Evolutionary conservation across 2,888 invertebrate genomes (phyloP), one percentile per base, ranked within the genome.

Genomic region (Epistrophe eligans): DNA sequence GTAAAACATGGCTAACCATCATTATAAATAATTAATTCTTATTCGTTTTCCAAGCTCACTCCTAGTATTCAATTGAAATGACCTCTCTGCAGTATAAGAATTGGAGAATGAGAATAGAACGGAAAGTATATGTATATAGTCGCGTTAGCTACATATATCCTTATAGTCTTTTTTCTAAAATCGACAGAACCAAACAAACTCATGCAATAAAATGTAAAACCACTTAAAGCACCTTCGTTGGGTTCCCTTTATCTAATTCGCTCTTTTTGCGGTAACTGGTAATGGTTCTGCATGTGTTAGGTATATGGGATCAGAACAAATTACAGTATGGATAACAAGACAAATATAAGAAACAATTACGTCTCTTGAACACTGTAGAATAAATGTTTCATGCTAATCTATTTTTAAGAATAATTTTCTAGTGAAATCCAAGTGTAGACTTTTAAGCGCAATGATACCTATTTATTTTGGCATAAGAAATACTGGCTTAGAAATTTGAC

Each of bases 21-120:
- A 67, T 76, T 76, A 45, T 85, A 73, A 79, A 87, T 83, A 76
- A 83, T 83, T 87, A 76, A 82, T 83, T 72, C 60, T 74, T 66
- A 62, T 72, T 64, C 35, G 71, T 79, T 72, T 83, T 76, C 79
- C 64, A 43, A 74, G 76, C 71, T 71, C 76, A 66, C 58, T 82
- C 72, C 66, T 52, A 76, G 43, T 79, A 72, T 83, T 74, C 79
- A 83, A 87, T 79, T 62, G 79, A 19, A 83, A 83, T 83, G 66
- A 87, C 74, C 74, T 60, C 28, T 40, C 19, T 28, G 52, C 15
- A 13, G 13, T 8, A 13, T 19, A 40, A 17, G 38, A 43, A n/a
- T 19, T 40, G 38, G 48, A 50, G 58, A 58, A 70, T 17, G 62
- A 40, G 17, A 6, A 19, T n/a, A n/a, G 8, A 15, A 15, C 9